Evolutionary conservation across 1,140 invertebrate species (phyloP), one percentile per base, ranked within the genome.

Genomic region (Saccostrea cuccullata): DNA sequence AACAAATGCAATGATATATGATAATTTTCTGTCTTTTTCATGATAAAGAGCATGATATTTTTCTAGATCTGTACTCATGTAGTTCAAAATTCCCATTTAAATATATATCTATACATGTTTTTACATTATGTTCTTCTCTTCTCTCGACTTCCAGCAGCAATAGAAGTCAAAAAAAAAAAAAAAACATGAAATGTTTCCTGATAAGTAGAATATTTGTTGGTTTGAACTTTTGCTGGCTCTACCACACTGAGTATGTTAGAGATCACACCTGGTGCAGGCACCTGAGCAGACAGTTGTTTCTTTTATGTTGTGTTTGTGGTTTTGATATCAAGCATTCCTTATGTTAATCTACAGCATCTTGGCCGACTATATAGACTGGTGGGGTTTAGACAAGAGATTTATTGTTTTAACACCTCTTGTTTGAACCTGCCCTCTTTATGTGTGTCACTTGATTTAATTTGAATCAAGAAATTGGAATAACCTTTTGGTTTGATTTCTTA

Each of bases 301-400:
- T 77, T 77, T 77, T 36, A 77, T 77, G 70, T 17, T 77, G 70
- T 30, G 70, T 77, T 36, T 77, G 70, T 77, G 70, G 70, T 77
- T 77, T 77, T 77, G 70, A 77, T 77, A 77, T 77, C 23, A 77
- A 30, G 30, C 23, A 30, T 77, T 77, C 15, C 11, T 9, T 0
- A 3, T 36, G 30, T 26, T 30, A 77, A 77, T 77, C 70, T 77
- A 36, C 23, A 73, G 11, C 70, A 36, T 77, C 70, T 77, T 77
- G 70, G 13, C 70, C 3, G 26, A 30, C 30, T 36, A 30, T 77
- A 36, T n/a, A 30, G 70, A 13, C 70, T 77, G 70, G 8, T 73
- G 23, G 70, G 70, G 4, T 36, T 77, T 77, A 77, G 13, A 77
- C 70, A 77, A 77, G 70, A 77, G 70, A 77, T 77, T 77, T 36